Base-by-base conservation (phyloP, 2,888 invertebrate species). In the Parthenolecanium corni region DNA sequence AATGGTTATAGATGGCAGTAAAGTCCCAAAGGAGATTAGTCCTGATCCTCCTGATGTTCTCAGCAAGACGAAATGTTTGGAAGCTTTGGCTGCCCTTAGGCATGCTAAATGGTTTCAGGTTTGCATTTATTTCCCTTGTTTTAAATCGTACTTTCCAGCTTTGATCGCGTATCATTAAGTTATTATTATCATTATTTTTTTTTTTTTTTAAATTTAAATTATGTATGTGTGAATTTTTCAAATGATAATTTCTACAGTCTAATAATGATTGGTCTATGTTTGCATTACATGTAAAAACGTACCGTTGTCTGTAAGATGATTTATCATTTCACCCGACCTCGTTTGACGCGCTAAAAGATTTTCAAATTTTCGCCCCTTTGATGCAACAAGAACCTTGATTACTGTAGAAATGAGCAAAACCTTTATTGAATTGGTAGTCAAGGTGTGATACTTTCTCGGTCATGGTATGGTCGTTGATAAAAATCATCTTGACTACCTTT, bases 31-130 rank as follows among this genome's bases (percentile, higher is more conserved):
- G 62, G 66, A 63, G 46, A 54, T 56, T 42, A 57, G 62, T 62
- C 64, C 47, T 52, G 62, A 64, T 64, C 64, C 56, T 57, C 64
- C 64, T 58, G 64, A 64, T 81, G 87, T 92, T 78, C 88, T 97
- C 81, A 91, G 94, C 84, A 91, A 92, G 82, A 90, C 92, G 82
- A 94, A 94, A 82, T 97, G 97, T 86, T 89, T 98, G 82, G 89
- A 94, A 84, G 96, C 97, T 82, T 88, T 98, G 82, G 96, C 97
- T 81, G 92, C 93, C 80, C 88, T 98, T 80, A 91, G 98, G 82
- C 96, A 95, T 86, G 93, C 96, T 82, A 98, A 98, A 84, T 98
- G 97, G 96, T 98, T 97, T 88, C 96, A 97, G 92, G 94, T 94
- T 66, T 66, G 65, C 66, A 64, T 65, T 42, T 63, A 66, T 66